phyloP scores from a whole-genome alignment of 2,797 vertebrate genomes.

The Masticophis lateralis region DNA sequence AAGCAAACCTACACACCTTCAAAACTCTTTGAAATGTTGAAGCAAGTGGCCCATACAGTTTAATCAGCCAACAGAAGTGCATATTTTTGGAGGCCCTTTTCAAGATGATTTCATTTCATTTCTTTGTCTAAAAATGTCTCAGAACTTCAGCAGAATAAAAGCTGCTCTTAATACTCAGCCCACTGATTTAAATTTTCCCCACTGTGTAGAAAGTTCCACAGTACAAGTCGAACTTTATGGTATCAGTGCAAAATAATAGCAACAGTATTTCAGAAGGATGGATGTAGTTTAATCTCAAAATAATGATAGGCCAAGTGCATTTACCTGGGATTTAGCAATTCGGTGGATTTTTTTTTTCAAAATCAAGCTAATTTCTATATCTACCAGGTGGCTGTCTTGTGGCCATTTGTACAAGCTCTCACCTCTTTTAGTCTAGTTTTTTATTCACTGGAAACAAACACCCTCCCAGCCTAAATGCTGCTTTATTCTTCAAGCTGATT shows the following conservation, averaged over 20 bases:
- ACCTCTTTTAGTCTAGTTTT: slow-evolving; percentile 42
- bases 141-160: not conserved
- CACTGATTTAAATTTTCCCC: not conserved
- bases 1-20: not conserved
- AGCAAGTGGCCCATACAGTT: not conserved
- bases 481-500: slow-evolving; percentile 44
- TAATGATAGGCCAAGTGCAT: slow-evolving; percentile 50
- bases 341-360: slow-evolving; percentile 31
- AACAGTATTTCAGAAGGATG: slow-evolving; percentile 52
- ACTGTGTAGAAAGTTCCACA: not conserved
- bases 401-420: slow-evolving; percentile 54
- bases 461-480: not conserved
- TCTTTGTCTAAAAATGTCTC: not conserved
- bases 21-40: not conserved
- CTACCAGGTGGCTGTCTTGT: slow-evolving; percentile 29
- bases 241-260: slow-evolving; percentile 43
- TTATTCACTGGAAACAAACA: slow-evolving; percentile 31
- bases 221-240: slow-evolving; percentile 34
- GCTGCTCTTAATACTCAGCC: not conserved
- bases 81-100: not conserved
- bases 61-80: not conserved
- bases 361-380: slow-evolving; percentile 47
- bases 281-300: slow-evolving; percentile 53
- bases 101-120: not conserved
- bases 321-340: slow-evolving; percentile 39